phyloP scores from a whole-genome alignment of 1,140 invertebrate species.

The Gerris buenoi region DNA sequence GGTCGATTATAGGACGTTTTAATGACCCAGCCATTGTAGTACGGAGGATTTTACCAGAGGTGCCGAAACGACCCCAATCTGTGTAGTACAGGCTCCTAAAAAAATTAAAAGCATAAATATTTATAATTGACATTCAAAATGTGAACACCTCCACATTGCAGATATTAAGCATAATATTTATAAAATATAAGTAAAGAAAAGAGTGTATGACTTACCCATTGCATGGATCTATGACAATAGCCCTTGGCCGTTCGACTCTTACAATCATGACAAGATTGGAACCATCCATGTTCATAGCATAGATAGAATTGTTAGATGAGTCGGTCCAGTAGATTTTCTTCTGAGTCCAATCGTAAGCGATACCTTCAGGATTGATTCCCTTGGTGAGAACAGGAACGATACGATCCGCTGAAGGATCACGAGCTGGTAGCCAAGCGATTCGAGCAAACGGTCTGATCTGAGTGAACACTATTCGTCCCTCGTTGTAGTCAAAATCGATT shows the following conservation, averaged over 20 bases:
- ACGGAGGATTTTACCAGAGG: conserved; percentile 83
- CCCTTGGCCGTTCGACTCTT: conserved; percentile 77
- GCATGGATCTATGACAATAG: conserved; percentile 93
- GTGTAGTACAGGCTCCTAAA: conserved; percentile 68
- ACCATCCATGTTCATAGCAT: conserved; percentile 84
- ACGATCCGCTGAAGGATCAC: conserved; percentile 41
- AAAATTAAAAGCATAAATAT: background rate
- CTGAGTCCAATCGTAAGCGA: conserved; percentile 93
- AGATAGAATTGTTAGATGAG: conserved; percentile 83
- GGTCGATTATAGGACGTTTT: conserved; percentile 75
- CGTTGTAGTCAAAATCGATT: conserved; percentile 84
- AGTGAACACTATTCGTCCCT: conserved; percentile 75
- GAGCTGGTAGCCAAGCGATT: conserved; percentile 62
- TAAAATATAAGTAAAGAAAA: too few species aligned
- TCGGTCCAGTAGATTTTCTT: conserved; percentile 97
- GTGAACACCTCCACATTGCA: too few species aligned
- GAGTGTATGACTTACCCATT: conserved; percentile 50
- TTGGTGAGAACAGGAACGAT: conserved; percentile 61
- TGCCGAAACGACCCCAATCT: conserved; percentile 84
- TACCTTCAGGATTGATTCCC: conserved; percentile 84
- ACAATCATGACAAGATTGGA: conserved; percentile 83
- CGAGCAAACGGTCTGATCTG: conserved; percentile 80
- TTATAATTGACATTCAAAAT: too few species aligned
- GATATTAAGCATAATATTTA: too few species aligned
- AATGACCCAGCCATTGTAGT: conserved; percentile 93